Base-by-base conservation (phyloP, 2,888 invertebrate species). In the Uropetala carovei region DNA sequence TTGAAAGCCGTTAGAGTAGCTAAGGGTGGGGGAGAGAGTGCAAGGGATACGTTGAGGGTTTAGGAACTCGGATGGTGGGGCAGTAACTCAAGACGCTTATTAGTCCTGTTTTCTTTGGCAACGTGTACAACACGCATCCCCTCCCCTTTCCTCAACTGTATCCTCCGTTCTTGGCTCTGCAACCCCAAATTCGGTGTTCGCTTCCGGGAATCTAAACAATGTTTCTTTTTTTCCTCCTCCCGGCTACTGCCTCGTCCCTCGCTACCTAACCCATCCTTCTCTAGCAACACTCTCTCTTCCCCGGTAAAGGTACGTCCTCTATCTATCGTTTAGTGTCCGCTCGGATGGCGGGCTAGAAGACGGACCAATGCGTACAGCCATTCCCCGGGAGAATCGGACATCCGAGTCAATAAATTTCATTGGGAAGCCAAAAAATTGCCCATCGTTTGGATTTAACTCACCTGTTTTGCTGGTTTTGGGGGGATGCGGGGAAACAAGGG, bases 381-480 rank as follows among this genome's bases (percentile, higher is more conserved):
- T 58, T 86, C 60, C 60, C 60, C 60, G 57, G 30, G 22, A 43
- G 64, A 64, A 43, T 89, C 18, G 43, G 64, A 30, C 30, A 18
- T 43, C n/a, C 43, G 13, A 89, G 64, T 89, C 89, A 89, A 89
- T 68, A 89, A 89, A 89, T 89, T 64, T 60, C 64, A 64, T 11
- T 7, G 14, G 9, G 64, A 64, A n/a, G 43, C 30, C 60, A 22
- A 89, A 89, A 64, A 89, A 43, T 89, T 13, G 89, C n/a, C 64
- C 64, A n/a, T 43, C 10, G 30, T 64, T 89, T 89, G 68, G 89
- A 68, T 60, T 57, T 86, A 60, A 60, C 59, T 60, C 60, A 86
- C 86, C 59, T 86, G 60, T 60, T 30, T 56, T 56, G 83, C 43
- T 10, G 43, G 27, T 60, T 60, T 16, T 58, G 4, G 30, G 59